Base-by-base conservation (phyloP, 2,888 invertebrate species). In the Agapostemon virescens region DNA sequence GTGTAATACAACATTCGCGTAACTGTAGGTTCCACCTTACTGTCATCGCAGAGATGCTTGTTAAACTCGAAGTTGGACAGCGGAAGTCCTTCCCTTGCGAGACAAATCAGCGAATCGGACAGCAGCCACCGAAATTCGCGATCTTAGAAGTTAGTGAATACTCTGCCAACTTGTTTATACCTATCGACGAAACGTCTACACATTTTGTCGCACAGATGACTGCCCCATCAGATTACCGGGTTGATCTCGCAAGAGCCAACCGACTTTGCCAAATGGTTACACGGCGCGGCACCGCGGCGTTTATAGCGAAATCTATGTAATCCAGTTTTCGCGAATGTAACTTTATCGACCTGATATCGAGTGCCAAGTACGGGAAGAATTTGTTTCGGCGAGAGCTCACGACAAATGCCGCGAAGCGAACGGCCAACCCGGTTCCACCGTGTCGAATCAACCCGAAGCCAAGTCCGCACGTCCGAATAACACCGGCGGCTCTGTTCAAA, bases 221-320 rank as follows among this genome's bases (percentile, higher is more conserved):
- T 83, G 83, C 77, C 75, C 77, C 79, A 81, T 83, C 86, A 84
- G 83, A 87, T 86, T 87, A 85, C 79, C 72, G 68, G 74, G 81
- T 86, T 85, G 86, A 86, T 86, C 80, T 87, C 79, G 79, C 86
- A 85, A 69, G 77, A 86, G 85, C 69, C 84, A 81, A 70, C 69
- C 78, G 52, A 55, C 80, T 80, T 72, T 86, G 82, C 84, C 87
- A 87, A 86, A 86, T 83, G 82, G 84, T 80, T 52, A 73, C 76
- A 76, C 77, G 74, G 69, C 20, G 20, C 45, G 6, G n/a, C 20
- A 20, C 17, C 20, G 45, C 5, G 17, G 17, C 58, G 71, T 45
- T 75, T 63, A 75, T 13, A 71, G 74, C 45, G 45, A 63, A 77
- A 67, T 36, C 66, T 79, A 69, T 33, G 69, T 79, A 81, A 87